Percentiles rank a stretch among this genome's conserved stretches.
Conservation (phyloP, 2,888 invertebrate genomes). For the Nymphalis urticae region DNA sequence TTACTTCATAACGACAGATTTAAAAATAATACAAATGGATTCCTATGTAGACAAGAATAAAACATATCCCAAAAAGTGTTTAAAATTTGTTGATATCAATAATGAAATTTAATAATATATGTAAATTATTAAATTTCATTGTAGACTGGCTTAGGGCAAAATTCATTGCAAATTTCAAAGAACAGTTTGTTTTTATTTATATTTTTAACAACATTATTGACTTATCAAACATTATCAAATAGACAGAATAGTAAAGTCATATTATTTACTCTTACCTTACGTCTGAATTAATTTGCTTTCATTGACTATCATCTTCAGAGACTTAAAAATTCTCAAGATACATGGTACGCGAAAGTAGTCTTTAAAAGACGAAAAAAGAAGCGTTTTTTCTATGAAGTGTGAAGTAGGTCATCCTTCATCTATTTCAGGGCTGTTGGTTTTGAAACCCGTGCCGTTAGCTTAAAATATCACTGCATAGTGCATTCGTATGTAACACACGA, state of each 20-base stretch:
- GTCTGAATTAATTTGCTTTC: conserved; percentile 25
- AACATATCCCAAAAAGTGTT: too few relatives aligned
- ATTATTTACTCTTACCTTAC: conserved; percentile 3
- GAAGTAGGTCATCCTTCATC: conserved; percentile 71
- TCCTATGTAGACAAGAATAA: not conserved
- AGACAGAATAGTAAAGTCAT: not conserved
- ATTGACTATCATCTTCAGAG: conserved; percentile 31
- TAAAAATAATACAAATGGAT: too few relatives aligned
- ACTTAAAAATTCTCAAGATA: conserved; percentile 24
- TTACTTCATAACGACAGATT: not conserved
- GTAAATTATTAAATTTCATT: too few relatives aligned
- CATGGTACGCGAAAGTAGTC: conserved; percentile 28
- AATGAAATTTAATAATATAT: too few relatives aligned
- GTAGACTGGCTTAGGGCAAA: too few relatives aligned
- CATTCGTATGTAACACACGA: conserved; percentile 55
- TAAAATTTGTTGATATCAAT: too few relatives aligned
- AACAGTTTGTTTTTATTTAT: too few relatives aligned
- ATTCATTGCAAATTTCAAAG: too few relatives aligned
- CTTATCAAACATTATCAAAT: too few relatives aligned
- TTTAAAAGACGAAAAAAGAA: conserved; percentile 38
- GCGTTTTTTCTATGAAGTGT: conserved; percentile 47
- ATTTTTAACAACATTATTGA: too few relatives aligned
- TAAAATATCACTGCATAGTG: conserved; percentile 74
- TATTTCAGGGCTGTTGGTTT: conserved; percentile 68
- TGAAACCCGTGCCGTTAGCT: conserved; percentile 64